phyloP scores from a whole-genome alignment of 2,797 vertebrate species.

The Galagoides demidoff region DNA sequence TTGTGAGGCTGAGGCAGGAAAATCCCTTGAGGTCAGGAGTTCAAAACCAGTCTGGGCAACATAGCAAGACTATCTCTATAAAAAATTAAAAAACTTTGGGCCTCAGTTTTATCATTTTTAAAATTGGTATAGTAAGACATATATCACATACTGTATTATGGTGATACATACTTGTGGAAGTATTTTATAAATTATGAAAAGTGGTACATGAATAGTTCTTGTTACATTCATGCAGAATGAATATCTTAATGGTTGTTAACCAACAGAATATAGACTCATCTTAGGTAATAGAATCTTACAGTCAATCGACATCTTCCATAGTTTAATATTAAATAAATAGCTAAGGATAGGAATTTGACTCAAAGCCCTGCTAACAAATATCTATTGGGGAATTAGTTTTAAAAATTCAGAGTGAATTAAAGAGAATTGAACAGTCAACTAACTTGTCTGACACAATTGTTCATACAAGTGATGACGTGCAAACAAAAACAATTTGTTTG shows the following conservation, averaged over 20 bases:
- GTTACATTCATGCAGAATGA: too few relatives aligned
- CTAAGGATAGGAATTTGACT: neutral
- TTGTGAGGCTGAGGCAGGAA: neutral
- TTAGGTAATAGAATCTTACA: neutral
- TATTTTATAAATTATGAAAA: neutral
- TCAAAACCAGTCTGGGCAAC: neutral
- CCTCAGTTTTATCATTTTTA: neutral
- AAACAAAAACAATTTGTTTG: slow-evolving; percentile 56
- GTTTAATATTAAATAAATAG: neutral
- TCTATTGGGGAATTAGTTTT: neutral
- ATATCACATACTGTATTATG: neutral
- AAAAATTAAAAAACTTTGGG: neutral
- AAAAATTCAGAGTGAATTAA: neutral
- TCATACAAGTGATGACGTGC: neutral
- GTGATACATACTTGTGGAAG: fast-evolving
- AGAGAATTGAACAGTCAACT: neutral
- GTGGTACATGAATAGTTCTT: neutral
- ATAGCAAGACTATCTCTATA: neutral
- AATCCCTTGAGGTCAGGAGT: neutral
- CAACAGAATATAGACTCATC: neutral
- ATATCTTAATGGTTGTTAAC: neutral
- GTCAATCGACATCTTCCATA: neutral
- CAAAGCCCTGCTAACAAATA: neutral
- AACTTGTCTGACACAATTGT: neutral
- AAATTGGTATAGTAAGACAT: neutral